Evolutionary conservation across 1,140 invertebrate species (phyloP).

Genomic region (Calycopis cecrops): DNA sequence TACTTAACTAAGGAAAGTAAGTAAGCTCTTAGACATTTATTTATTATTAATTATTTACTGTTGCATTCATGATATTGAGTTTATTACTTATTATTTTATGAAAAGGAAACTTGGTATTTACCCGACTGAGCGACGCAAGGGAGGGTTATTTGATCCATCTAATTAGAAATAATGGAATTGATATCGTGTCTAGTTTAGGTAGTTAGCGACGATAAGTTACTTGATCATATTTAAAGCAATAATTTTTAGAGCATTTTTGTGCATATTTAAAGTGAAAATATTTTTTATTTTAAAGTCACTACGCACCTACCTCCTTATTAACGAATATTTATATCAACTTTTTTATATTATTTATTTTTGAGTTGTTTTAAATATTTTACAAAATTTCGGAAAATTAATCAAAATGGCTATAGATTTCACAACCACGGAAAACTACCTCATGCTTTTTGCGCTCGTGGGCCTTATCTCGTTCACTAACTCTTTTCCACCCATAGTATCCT

Average conservation of each 20-base stretch:
- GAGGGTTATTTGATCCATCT: constrained; percentile 1
- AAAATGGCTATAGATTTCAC: constrained; percentile 5
- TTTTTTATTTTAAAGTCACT: background rate
- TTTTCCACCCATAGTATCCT: background rate
- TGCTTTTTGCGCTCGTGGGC: constrained; percentile 2
- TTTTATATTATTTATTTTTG: background rate
- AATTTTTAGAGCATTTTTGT: constrained; percentile 8
- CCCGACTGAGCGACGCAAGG: too few species aligned
- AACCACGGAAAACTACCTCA: constrained; percentile 11
- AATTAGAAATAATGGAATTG: background rate
- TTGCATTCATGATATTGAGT: too few species aligned
- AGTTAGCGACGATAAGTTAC: background rate
- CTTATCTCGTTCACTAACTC: background rate
- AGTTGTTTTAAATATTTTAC: background rate
- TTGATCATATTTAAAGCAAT: constrained; percentile 5
- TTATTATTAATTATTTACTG: too few species aligned
- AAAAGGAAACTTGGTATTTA: background rate
- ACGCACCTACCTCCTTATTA: constrained; percentile 7
- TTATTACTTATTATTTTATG: background rate
- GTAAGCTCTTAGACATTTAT: too few species aligned
- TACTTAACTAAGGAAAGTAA: too few species aligned
- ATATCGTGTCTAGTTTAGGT: background rate
- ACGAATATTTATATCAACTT: constrained; percentile 1
- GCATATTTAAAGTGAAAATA: constrained; percentile 1
- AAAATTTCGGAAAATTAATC: background rate